Base-by-base conservation (phyloP, 2,797 vertebrate species). In the Chelonia mydas region DNA sequence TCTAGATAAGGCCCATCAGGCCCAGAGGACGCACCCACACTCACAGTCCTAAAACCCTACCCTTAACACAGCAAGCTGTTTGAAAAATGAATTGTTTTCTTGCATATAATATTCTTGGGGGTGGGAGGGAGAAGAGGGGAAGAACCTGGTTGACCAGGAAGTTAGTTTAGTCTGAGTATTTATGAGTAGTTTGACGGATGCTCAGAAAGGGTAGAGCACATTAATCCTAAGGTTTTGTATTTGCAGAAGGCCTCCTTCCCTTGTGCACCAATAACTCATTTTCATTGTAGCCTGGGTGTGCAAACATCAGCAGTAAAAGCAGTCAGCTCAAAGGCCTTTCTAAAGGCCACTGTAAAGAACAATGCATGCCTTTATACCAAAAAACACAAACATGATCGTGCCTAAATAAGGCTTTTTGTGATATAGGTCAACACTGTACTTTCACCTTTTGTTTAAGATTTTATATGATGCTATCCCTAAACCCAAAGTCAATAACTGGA, bases 381-480 rank as follows among this genome's bases (percentile, higher is more conserved):
- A 50, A 80, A 86, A 76, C 6, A 47, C 9, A 45, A 49, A 54
- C 65, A 45, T 4, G 74, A 53, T 82, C 85, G 81, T 57, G 13
- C 41, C 65, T 81, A 82, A 23, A 89, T 77, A 11, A 11, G 17
- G 4, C 0, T 37, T 50, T 65, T 87, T 94, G 68, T 50, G 81
- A 80, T 7, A 88, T 3, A 49, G 31, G 2, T 5, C 7, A 81
- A 13, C 15, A 85, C 76, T 90, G 5, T 9, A 61, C 54, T 92
- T 86, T 91, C 93, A 93, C 72, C 72, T 83, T 84, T 90, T 86
- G 94, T 25, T 37, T 84, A 51, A 50, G 6, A 33, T 81, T 90
- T 27, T 81, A 77, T 92, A 90, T 77, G 25, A 19, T 59, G 25
- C 27, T 78, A 5, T 11, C 16, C 77, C 12, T 49, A 37, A 88